A percentile compares a stretch with the other conserved stretches of the same genome.
Evolutionary conservation across 2,888 invertebrate species (phyloP).

Genomic region (Congeria kusceri): DNA sequence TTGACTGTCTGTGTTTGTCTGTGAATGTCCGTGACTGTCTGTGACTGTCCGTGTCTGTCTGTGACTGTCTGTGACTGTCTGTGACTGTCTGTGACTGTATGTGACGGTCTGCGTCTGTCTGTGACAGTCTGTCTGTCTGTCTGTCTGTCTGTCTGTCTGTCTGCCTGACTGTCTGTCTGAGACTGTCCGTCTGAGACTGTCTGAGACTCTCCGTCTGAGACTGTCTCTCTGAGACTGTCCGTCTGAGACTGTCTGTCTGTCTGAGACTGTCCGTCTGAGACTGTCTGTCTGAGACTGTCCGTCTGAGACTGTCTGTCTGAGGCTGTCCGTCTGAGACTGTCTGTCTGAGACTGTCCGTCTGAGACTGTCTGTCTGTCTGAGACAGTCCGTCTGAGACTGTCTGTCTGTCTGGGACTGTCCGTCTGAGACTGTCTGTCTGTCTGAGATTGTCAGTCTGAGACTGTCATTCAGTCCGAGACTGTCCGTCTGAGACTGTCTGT

Average conservation of each 20-base stretch:
- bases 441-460: too few relatives aligned
- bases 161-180: slow-evolving; percentile 10
- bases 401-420: background rate
- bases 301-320: background rate
- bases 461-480: too few relatives aligned
- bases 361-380: slow-evolving; percentile 12
- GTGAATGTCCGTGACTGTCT: too few relatives aligned
- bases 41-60: too few relatives aligned
- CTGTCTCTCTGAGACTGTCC: slow-evolving; percentile 8
- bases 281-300: background rate
- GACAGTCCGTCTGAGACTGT: too few relatives aligned
- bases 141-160: background rate
- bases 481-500: background rate
- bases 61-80: too few relatives aligned
- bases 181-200: too few relatives aligned
- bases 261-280: too few relatives aligned
- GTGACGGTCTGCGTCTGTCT: too few relatives aligned
- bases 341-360: background rate
- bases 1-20: too few relatives aligned
- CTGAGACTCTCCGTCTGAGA: background rate
- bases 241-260: slow-evolving; percentile 10
- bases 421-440: slow-evolving; percentile 6
- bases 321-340: background rate
- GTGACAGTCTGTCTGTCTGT: too few relatives aligned
- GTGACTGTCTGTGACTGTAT: too few relatives aligned